Conservation (phyloP, 1,140 invertebrate genomes). For the Myzus persicae region DNA sequence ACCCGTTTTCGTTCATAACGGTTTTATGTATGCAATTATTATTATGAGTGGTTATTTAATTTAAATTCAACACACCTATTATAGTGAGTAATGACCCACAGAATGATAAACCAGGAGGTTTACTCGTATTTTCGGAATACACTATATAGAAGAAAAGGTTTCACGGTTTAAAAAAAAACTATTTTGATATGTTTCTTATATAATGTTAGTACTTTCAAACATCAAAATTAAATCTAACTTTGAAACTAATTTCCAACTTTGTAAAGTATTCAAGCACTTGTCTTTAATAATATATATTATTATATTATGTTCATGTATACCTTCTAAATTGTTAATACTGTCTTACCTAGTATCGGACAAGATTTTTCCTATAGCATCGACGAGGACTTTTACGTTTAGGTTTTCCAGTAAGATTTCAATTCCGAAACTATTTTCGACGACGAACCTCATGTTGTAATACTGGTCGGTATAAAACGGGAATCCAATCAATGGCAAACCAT, state of each 20-base stretch:
- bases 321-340: neutral
- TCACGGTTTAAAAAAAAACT: neutral
- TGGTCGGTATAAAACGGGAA: slow-evolving; percentile 65
- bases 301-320: neutral
- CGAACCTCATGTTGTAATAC: slow-evolving; percentile 63
- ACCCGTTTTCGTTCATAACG: no score
- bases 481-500: slow-evolving; percentile 69
- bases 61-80: no score
- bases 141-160: neutral
- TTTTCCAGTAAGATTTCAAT: slow-evolving; percentile 61
- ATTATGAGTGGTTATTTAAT: no score
- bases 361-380: slow-evolving; percentile 46
- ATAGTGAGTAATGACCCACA: no score
- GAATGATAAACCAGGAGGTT: no score
- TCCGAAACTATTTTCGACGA: slow-evolving; percentile 63
- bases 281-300: neutral
- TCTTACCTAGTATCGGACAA: slow-evolving; percentile 57
- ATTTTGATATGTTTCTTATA: no score
- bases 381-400: slow-evolving; percentile 60
- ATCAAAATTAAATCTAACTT: neutral
- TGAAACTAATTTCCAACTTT: neutral
- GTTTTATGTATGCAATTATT: no score
- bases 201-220: neutral
- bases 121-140: no score
- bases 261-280: neutral